These are phyloP conservation scores for Cynaeus angustus DNA, from an alignment of 2,888 invertebrate genomes.

Conservation along the genomic window DNA sequence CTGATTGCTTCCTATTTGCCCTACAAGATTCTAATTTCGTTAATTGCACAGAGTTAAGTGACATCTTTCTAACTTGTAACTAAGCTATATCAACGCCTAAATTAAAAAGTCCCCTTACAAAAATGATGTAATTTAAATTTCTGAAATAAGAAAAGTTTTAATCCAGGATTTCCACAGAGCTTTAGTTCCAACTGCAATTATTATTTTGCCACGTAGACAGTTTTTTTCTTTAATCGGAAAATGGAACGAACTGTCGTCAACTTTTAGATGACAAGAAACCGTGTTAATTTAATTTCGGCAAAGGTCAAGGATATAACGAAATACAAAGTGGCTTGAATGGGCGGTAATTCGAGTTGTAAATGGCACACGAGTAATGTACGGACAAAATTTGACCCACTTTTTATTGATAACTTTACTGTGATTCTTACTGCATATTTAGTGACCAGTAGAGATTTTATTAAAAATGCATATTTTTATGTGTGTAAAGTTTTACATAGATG, in stretches of 20 bases:
- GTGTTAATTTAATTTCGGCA: conserved; percentile 8
- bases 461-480: too few relatives aligned
- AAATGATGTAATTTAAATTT: conserved; percentile 7
- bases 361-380: neutral
- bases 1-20: conserved; percentile 3
- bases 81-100: neutral
- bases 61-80: neutral
- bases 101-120: neutral
- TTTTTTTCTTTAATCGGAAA: conserved; percentile 4
- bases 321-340: conserved; percentile 6
- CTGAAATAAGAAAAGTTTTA: conserved; percentile 3
- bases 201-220: conserved; percentile 1
- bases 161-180: neutral
- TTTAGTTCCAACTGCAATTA: neutral
- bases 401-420: too few relatives aligned
- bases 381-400: neutral
- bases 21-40: neutral
- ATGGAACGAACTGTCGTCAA: conserved; percentile 12
- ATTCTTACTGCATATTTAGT: too few relatives aligned
- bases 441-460: too few relatives aligned
- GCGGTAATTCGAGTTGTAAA: neutral
- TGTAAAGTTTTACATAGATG: too few relatives aligned
- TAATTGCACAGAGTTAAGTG: neutral
- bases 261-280: neutral
- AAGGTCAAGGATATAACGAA: conserved; percentile 1